Percentiles rank a stretch among this genome's conserved stretches.
These are phyloP conservation scores for Drosophila leontia DNA, from an alignment of 1,140 invertebrate species.

Conservation along the genomic window DNA sequence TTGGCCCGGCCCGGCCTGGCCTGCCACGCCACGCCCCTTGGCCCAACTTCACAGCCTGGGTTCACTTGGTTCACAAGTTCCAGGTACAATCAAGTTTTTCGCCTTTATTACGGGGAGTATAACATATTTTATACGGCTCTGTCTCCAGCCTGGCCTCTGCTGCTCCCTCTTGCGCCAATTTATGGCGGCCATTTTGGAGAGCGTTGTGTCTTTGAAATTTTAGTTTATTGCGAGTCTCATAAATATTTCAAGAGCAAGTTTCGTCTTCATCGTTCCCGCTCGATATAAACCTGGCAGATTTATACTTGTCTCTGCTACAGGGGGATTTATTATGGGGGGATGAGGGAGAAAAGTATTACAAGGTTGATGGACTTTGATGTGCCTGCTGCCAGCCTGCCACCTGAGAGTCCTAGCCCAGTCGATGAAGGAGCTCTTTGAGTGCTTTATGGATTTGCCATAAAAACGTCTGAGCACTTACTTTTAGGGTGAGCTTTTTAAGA, in stretches of 20 bases:
- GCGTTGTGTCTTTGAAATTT: slow-evolving; percentile 65
- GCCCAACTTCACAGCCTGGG: slow-evolving; percentile 19
- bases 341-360: slow-evolving; percentile 29
- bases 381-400: slow-evolving; percentile 32
- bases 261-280: slow-evolving; percentile 46
- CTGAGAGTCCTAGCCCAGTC: slow-evolving; percentile 22
- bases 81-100: slow-evolving; percentile 76
- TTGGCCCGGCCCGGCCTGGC: neutral
- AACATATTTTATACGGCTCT: slow-evolving; percentile 65
- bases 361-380: slow-evolving; percentile 53
- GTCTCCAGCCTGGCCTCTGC: slow-evolving; percentile 1
- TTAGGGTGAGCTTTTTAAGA: slow-evolving; percentile 1
- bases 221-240: slow-evolving; percentile 65
- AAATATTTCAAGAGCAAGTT: slow-evolving; percentile 68
- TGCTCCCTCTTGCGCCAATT: slow-evolving; percentile 43
- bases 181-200: slow-evolving; percentile 64
- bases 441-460: slow-evolving; percentile 35
- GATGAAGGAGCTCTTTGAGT: slow-evolving; percentile 14
- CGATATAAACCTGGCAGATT: slow-evolving; percentile 23
- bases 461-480: slow-evolving; percentile 3
- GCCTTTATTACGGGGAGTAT: slow-evolving; percentile 70
- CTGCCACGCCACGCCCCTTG: slow-evolving; percentile 27
- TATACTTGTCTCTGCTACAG: slow-evolving; percentile 12
- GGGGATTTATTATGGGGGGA: slow-evolving; percentile 19
- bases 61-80: slow-evolving; percentile 56